These are phyloP conservation scores for Osmerus eperlanus DNA, from an alignment of 2,113 vertebrate species.

Conservation along the genomic window DNA sequence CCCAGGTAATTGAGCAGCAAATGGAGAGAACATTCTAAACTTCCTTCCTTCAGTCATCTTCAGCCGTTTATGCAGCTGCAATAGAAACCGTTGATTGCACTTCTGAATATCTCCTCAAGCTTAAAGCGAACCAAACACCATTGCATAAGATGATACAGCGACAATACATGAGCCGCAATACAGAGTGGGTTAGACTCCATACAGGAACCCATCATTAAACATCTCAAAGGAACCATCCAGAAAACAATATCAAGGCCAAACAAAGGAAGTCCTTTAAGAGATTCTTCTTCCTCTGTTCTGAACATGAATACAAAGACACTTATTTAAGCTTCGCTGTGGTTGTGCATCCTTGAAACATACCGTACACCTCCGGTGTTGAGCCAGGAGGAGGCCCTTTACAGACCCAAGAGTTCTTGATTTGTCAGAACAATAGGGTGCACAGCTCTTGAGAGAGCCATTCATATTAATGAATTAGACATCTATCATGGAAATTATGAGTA, in stretches of 20 bases:
- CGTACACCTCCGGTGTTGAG: constrained; percentile 38
- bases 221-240: constrained; percentile 56
- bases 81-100: constrained; percentile 70
- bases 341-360: constrained; percentile 48
- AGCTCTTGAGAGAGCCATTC: constrained; percentile 50
- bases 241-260: constrained; percentile 52
- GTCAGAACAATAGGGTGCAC: constrained; percentile 46
- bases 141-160: constrained; percentile 58
- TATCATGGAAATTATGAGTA: constrained; percentile 49
- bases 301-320: constrained; percentile 58
- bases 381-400: constrained; percentile 26
- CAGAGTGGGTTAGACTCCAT: constrained; percentile 52
- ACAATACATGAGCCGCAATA: constrained; percentile 13
- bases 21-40: constrained; percentile 66
- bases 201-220: constrained; percentile 64
- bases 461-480: constrained; percentile 55
- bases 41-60: constrained; percentile 50
- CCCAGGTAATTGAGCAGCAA: constrained; percentile 69
- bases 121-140: constrained; percentile 32
- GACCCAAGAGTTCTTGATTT: constrained; percentile 65
- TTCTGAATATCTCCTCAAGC: constrained; percentile 63
- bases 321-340: constrained; percentile 58
- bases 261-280: constrained; percentile 39
- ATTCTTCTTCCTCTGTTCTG: constrained; percentile 49
- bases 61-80: constrained; percentile 61